Evolutionary conservation across 2,113 vertebrate genomes (phyloP).

Genomic region (Dipodomys spectabilis): DNA sequence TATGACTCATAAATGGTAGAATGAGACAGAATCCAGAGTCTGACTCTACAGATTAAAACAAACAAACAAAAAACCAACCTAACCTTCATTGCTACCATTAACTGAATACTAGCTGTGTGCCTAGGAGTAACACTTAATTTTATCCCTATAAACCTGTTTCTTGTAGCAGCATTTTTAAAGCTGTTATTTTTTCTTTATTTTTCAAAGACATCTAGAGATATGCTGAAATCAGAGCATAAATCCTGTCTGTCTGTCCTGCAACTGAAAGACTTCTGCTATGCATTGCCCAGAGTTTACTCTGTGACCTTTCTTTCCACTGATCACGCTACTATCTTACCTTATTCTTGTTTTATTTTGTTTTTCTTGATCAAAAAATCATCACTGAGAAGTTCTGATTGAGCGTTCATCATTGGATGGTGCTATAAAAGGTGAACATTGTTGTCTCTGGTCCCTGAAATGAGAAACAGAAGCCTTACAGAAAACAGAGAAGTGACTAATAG

Average conservation of each 20-base stretch:
- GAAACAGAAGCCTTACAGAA: neutral
- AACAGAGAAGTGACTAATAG: neutral
- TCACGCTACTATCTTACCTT: neutral
- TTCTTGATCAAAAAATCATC: conserved; percentile 38
- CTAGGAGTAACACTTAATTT: conserved; percentile 7
- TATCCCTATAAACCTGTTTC: neutral
- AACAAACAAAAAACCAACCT: neutral
- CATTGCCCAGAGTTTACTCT: neutral
- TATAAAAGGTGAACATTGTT: neutral
- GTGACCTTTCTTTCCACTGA: neutral
- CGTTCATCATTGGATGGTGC: neutral
- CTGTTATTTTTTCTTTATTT: neutral
- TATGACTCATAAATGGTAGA: neutral
- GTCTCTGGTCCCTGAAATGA: conserved; percentile 16
- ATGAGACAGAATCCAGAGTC: neutral
- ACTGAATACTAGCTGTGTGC: neutral
- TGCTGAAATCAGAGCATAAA: neutral
- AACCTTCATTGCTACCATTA: neutral
- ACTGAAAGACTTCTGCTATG: neutral
- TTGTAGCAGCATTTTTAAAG: neutral
- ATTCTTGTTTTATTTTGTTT: conserved; percentile 52
- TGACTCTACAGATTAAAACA: neutral
- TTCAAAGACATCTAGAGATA: neutral
- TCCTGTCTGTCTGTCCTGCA: neutral
- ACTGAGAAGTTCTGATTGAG: neutral